phyloP scores from a whole-genome alignment of 2,888 invertebrate species.

The Ormyrus thymus region DNA sequence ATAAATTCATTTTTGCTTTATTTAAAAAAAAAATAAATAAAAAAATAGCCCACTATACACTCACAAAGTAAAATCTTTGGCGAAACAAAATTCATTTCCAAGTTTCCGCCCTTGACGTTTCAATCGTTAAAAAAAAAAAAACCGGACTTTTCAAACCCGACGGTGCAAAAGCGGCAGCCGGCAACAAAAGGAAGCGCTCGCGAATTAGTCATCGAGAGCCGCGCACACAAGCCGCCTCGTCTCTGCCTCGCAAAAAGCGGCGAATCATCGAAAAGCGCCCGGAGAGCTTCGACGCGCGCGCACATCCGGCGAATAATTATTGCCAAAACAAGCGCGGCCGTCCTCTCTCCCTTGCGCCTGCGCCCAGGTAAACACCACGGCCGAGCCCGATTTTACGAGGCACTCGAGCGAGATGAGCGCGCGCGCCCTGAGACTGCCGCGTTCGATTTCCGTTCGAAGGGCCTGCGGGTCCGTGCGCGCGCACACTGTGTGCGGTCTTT shows the following conservation, averaged over 20 bases:
- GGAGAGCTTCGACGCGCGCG: background rate
- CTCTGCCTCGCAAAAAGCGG: conserved; percentile 23
- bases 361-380: background rate
- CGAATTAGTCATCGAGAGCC: background rate
- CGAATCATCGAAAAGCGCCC: conserved; percentile 18
- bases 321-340: conserved; percentile 27
- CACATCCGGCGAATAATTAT: conserved; percentile 26
- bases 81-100: no score
- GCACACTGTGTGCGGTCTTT: no score
- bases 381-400: conserved; percentile 31
- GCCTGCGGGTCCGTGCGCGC: background rate
- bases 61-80: no score
- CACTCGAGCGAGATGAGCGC: conserved; percentile 6
- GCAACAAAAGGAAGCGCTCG: no score
- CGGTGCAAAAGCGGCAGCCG: no score
- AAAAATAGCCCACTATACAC: no score
- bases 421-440: background rate
- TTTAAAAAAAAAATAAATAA: no score
- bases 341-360: background rate
- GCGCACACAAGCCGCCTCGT: conserved; percentile 2
- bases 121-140: no score
- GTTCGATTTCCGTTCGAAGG: conserved; percentile 23
- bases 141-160: no score
- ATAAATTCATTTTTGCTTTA: no score
- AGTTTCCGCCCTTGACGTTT: no score